Conservation (phyloP, 2,113 vertebrate genomes). For the Pantherophis guttatus region DNA sequence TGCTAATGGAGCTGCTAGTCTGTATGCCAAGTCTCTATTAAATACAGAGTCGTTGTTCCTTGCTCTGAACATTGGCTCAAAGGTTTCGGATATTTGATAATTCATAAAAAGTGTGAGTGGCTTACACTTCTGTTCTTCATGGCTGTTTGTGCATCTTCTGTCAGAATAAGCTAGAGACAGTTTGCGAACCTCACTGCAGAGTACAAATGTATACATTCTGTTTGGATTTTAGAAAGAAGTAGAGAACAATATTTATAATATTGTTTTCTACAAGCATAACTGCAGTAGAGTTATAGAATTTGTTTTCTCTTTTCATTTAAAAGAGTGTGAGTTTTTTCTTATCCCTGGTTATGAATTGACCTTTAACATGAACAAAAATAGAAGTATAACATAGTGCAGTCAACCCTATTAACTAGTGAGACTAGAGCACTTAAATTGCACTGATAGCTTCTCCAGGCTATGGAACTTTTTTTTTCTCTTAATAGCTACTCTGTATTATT, state of each 20-base stretch:
- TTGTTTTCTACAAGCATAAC: not conserved
- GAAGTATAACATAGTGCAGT: not conserved
- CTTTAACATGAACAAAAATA: not conserved
- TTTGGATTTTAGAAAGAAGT: not conserved
- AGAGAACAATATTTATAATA: not conserved
- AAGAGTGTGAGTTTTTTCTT: not conserved
- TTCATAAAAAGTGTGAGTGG: not conserved
- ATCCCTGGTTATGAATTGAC: not conserved
- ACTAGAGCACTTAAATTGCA: not conserved
- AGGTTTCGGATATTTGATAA: not conserved
- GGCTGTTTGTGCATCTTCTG: not conserved
- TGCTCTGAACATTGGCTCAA: fast-evolving
- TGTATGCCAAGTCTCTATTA: not conserved
- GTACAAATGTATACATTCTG: not conserved
- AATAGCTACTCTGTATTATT: not conserved
- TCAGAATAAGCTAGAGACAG: not conserved
- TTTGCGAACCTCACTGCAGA: not conserved
- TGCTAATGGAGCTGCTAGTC: not conserved
- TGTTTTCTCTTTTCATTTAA: not conserved
- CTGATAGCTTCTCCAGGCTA: not conserved
- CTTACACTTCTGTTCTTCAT: not conserved
- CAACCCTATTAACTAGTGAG: not conserved
- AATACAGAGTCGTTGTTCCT: not conserved
- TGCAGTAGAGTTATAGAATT: not conserved
- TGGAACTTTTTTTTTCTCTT: not conserved